Evolutionary conservation across 2,888 invertebrate species (phyloP).

Genomic region (Plebejus melissa): DNA sequence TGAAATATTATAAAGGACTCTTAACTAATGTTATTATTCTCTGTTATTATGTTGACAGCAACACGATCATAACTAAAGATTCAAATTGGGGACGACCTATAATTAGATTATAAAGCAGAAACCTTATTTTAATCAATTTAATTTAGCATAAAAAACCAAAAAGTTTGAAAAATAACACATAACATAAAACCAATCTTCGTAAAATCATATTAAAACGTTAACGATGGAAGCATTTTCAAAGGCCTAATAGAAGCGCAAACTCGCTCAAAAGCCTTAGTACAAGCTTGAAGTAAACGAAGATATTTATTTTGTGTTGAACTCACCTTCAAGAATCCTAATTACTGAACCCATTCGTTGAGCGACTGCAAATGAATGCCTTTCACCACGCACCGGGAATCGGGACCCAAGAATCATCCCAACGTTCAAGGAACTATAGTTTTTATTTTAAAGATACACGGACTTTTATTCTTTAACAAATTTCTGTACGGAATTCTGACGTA

Average conservation of each 20-base stretch:
- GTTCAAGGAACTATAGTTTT: slow-evolving; percentile 35
- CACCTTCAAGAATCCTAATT: slow-evolving; percentile 39
- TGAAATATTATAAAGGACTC: no score
- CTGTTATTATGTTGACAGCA: no score
- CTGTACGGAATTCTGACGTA: slow-evolving; percentile 41
- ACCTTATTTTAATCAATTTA: no score
- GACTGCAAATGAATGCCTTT: slow-evolving; percentile 42
- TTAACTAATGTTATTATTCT: no score
- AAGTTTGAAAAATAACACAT: no score
- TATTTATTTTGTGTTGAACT: slow-evolving; percentile 26
- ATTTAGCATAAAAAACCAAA: no score
- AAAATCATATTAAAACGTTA: no score
- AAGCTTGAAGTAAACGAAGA: slow-evolving; percentile 19
- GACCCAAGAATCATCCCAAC: slow-evolving; percentile 18
- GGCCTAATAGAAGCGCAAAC: neutral
- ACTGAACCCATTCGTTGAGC: slow-evolving; percentile 38
- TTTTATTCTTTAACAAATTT: slow-evolving; percentile 35
- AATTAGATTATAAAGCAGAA: no score
- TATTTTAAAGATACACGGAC: slow-evolving; percentile 30
- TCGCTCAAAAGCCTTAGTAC: no score
- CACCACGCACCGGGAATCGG: slow-evolving; percentile 34
- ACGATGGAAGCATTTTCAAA: neutral
- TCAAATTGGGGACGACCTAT: no score
- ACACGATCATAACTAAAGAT: no score
- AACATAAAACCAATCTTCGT: no score